Evolutionary conservation across 2,888 invertebrate species (phyloP), one percentile per base, ranked within the genome.

Genomic region (Patella caerulea): DNA sequence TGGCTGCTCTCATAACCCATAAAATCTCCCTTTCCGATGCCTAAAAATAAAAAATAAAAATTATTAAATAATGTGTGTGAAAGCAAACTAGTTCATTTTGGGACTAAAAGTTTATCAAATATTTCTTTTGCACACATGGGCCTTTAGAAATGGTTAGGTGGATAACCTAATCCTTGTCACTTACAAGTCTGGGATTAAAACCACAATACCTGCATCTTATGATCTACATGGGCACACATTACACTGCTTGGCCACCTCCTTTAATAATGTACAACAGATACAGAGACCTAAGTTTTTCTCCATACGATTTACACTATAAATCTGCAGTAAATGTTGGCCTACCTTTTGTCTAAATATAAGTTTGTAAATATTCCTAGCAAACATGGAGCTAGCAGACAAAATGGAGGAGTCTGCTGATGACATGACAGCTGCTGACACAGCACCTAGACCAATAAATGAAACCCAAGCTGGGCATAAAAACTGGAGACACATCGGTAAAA

Each of bases 341-440:
- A 95, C 95, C 92, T 95, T 95, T 92, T 98, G 98, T 78, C 99
- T 94, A 93, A 99, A 97, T 91, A 99, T 97, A 92, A 98, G 94
- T 93, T 97, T 98, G 94, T 99, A 99, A 86, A 99, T 96, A 92
- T 99, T 99, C 91, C 98, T 94, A 81, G 99, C 98, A 91, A 99
- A 99, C 99, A 99, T 99, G 53, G 98, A 98, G 86, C 97, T 97
- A 3, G 99, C 99, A 34, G 98, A 98, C 29, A 99, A 94, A 74
- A 99, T 97, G 86, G 98, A 98, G 76, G 99, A 99, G 92, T 99
- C 99, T 0, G 99, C 99, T 0, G 98, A 98, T 59, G 98, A 98
- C 99, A 99, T 99, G 83, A 99, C 99, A 29, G 99, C 99, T 1
- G 99, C 99, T 0, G 98, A 98, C 11, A 99, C 98, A 11, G 99